Conservation (phyloP, 2,888 invertebrate genomes). For the Teleogryllus oceanicus region DNA sequence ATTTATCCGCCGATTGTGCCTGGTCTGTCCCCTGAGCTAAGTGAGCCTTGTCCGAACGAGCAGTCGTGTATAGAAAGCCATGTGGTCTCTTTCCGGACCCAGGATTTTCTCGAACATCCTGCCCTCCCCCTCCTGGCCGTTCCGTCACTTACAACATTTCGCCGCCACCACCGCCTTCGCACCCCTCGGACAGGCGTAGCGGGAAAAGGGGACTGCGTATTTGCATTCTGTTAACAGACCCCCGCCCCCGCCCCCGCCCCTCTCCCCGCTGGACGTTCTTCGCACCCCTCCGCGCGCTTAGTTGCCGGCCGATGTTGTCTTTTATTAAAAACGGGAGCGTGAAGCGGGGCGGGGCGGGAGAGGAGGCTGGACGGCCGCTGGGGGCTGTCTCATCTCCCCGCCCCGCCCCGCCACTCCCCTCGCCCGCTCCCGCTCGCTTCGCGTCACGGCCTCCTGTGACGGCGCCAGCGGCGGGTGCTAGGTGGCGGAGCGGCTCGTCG, state of each 20-base stretch:
- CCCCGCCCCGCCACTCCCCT: too few relatives aligned
- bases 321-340: not conserved
- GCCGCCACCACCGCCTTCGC: not conserved
- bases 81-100: not conserved
- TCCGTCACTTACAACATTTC: not conserved
- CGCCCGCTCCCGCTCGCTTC: not conserved
- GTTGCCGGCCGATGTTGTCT: not conserved
- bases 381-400: not conserved
- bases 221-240: conserved; percentile 18
- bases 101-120: not conserved
- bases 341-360: not conserved
- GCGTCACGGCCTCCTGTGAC: not conserved
- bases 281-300: not conserved
- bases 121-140: not conserved
- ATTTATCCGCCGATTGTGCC: too few relatives aligned
- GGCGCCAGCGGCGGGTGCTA: too few relatives aligned
- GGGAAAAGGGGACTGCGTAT: conserved; percentile 1
- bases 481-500: too few relatives aligned
- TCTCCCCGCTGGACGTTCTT: not conserved
- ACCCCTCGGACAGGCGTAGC: not conserved
- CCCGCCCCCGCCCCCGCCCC: not conserved
- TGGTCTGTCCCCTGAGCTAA: too few relatives aligned
- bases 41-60: not conserved
- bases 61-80: not conserved
- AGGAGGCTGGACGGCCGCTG: not conserved